Evolutionary conservation across 2,888 invertebrate genomes (phyloP).

Genomic region (Diaphora mendica): DNA sequence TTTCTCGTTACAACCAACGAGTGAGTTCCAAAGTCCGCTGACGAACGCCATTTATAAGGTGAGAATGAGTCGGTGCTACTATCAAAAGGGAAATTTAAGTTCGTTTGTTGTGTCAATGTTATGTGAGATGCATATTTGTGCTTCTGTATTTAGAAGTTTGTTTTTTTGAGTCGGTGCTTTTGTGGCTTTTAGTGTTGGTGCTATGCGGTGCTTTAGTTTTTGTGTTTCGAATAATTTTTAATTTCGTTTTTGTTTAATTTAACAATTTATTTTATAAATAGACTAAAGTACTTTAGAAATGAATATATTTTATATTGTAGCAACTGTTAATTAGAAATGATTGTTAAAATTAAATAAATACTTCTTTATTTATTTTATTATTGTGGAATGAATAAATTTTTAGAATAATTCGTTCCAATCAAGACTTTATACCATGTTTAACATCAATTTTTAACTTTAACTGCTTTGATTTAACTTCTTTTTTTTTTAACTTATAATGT

Average conservation of each 20-base stretch:
- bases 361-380: no score
- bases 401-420: neutral
- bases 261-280: neutral
- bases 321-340: no score
- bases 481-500: neutral
- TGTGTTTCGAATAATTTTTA: neutral
- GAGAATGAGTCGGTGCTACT: slow-evolving; percentile 52
- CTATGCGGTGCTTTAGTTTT: slow-evolving; percentile 15
- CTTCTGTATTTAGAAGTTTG: slow-evolving; percentile 8
- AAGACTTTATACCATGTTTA: no score
- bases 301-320: no score
- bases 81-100: slow-evolving; percentile 36
- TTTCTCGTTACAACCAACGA: slow-evolving; percentile 79
- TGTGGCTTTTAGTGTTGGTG: slow-evolving; percentile 22
- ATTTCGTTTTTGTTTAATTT: neutral
- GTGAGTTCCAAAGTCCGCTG: slow-evolving; percentile 81
- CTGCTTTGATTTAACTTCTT: neutral
- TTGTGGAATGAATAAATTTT: no score
- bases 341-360: no score
- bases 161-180: slow-evolving; percentile 7
- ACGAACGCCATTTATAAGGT: slow-evolving; percentile 82
- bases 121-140: slow-evolving; percentile 32
- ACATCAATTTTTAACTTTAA: neutral
- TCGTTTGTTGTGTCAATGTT: slow-evolving; percentile 39
- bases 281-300: no score